phyloP scores from a whole-genome alignment of 1,140 invertebrate genomes.

The Zaprionus kolodkinae region DNA sequence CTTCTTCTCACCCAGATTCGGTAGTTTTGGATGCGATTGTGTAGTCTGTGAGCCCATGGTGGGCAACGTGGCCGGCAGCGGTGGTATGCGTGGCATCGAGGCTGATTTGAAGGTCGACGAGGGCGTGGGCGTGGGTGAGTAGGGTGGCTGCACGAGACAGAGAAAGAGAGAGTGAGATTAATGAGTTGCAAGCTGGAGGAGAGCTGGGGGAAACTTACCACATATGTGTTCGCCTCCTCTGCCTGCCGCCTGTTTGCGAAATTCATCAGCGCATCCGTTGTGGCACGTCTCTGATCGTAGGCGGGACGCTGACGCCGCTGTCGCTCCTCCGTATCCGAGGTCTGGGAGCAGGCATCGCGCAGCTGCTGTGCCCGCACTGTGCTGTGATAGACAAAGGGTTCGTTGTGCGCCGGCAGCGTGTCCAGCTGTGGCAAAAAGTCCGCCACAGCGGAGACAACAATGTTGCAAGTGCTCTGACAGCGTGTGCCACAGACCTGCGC shows the following conservation, averaged over 20 bases:
- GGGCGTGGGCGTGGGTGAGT: conserved; percentile 64
- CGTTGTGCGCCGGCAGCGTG: conserved; percentile 21
- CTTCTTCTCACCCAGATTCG: conserved; percentile 85
- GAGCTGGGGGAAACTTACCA: conserved; percentile 46
- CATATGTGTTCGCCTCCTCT: conserved; percentile 78
- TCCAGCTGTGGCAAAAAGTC: conserved; percentile 67
- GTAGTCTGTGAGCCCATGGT: conserved; percentile 7
- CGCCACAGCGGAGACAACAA: conserved; percentile 86
- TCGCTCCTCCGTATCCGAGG: conserved; percentile 77
- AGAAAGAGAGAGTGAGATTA: background rate
- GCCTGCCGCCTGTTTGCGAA: conserved; percentile 64
- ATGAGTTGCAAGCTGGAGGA: background rate
- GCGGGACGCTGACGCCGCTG: conserved; percentile 47
- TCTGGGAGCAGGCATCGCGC: conserved; percentile 80
- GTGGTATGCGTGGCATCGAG: conserved; percentile 72
- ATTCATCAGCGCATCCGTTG: conserved; percentile 69
- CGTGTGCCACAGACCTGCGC: conserved; percentile 76
- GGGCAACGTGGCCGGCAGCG: conserved; percentile 36
- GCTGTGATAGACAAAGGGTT: conserved; percentile 79
- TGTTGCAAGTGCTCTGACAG: conserved; percentile 89
- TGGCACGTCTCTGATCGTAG: conserved; percentile 76
- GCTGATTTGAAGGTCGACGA: conserved; percentile 78
- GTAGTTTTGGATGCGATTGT: background rate
- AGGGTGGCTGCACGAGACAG: conserved; percentile 47
- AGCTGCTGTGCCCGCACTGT: conserved; percentile 75